Evolutionary conservation across 2,888 invertebrate genomes (phyloP), one percentile per base, ranked within the genome.

Genomic region (Phanerotoma sp.): DNA sequence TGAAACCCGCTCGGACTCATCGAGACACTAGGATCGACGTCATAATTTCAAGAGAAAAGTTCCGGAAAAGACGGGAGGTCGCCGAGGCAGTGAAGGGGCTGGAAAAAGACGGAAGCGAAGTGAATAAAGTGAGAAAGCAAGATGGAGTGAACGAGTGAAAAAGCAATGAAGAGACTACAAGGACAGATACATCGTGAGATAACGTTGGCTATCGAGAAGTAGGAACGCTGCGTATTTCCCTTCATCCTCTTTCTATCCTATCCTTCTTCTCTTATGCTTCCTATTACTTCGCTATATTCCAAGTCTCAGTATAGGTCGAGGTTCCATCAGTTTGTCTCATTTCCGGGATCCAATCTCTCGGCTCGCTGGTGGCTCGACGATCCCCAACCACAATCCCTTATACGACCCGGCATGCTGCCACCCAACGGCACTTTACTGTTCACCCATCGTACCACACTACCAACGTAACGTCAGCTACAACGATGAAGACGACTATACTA

Each of bases 321-420:
- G 61, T 64, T 67, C 69, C 71, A 68, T 71, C 69, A 71, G 71
- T 74, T 72, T 71, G 70, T 73, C 73, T 73, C 73, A 73, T 75
- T 75, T 75, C 73, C 72, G 68, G 72, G 66, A 74, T 73, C 72
- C 72, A 74, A 74, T 72, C 71, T 74, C 67, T 67, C 66, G 69
- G 65, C 69, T 69, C 64, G 63, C 54, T 66, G 64, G 61, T 64
- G 64, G 62, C 64, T 64, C 65, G 65, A 63, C 66, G 62, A 58
- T 25, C 25, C 57, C 61, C 58, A 55, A 48, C 58, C 57, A 56
- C 52, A 52, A 54, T 50, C 54, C 44, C 45, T 45, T 25, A 25
- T 45, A 45, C 48, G 47, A 54, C 30, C 45, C 54, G 51, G 55
- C 49, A 51, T 40, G 37, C 55, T 47, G 54, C 55, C 47, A 38